Evolutionary conservation across 2,113 vertebrate species (phyloP), one percentile per base, ranked within the genome.

Genomic region (Trichechus manatus): DNA sequence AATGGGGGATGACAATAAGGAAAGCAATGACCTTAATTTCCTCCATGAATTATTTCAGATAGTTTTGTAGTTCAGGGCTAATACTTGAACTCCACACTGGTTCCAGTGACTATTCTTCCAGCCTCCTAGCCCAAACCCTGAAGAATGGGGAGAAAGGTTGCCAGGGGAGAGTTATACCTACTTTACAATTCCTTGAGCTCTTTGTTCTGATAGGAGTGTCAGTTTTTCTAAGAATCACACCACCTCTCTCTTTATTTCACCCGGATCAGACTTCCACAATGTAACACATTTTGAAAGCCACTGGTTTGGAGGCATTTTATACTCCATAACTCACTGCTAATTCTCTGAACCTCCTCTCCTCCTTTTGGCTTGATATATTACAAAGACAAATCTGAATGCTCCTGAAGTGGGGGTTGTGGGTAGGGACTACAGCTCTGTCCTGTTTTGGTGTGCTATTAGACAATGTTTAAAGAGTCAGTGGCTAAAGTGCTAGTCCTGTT

Each of bases 41-140:
- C 47, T 94, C 0, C 17, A 70, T 78, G n/a, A 70, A 83, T 47
- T 78, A 31, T 68, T 61, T 87, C 36, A 78, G 47, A 87, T 47
- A 36, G 11, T 79, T 81, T 87, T 53, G 68, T n/a, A 87, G 85
- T 44, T 83, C n/a, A 91, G 83, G n/a, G n/a, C n/a, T 88, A 61
- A 63, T 20, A 70, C 29, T 63, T 79, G 42, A 88, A 78, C 50
- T 84, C 11, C 1, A 68, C 11, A 29, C n/a, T 68, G 70, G 15
- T 39, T 25, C 33, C 27, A 78, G n/a, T n/a, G 29, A 47, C 42
- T n/a, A 36, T 25, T 68, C 59, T 44, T 85, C 47, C 10, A 31
- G 59, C 10, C 68, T 89, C 44, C 3, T n/a, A 87, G 39, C 33
- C 33, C 36, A 63, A 81, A 10, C 22, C 39, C 33, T 1, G 3